Percentiles rank a stretch among this genome's conserved stretches.
Conservation (phyloP, 2,797 vertebrate genomes). For the Oryzias dopingdopingensis region DNA sequence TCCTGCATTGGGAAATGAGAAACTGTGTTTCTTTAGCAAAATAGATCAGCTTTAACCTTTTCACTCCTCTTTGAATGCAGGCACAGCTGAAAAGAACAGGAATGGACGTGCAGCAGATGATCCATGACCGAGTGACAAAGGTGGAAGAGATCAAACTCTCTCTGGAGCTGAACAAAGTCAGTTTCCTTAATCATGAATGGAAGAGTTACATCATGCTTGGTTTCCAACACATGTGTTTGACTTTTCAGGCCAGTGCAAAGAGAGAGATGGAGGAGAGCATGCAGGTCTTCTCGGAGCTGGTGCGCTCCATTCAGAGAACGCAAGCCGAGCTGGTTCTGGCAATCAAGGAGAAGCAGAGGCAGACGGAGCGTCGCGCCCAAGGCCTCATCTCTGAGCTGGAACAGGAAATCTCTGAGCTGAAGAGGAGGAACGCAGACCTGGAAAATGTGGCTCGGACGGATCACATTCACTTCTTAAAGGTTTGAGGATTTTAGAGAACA, state of each 20-base stretch:
- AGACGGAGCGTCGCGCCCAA: slow-evolving; percentile 65
- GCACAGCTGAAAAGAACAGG: slow-evolving; percentile 74
- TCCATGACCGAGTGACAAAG: slow-evolving; percentile 75
- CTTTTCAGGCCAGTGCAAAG: slow-evolving; percentile 63
- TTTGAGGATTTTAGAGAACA: slow-evolving; percentile 15
- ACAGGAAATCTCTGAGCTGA: slow-evolving; percentile 68
- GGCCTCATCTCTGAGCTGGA: slow-evolving; percentile 67
- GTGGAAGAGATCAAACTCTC: slow-evolving; percentile 75
- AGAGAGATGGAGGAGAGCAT: slow-evolving; percentile 72
- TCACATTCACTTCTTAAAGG: slow-evolving; percentile 82
- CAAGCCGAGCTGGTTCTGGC: slow-evolving; percentile 71
- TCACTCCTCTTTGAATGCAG: slow-evolving; percentile 43
- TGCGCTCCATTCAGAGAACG: slow-evolving; percentile 72
- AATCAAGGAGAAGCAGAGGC: slow-evolving; percentile 73
- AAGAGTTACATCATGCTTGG: neutral
- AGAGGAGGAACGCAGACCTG: slow-evolving; percentile 67
- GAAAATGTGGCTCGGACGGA: slow-evolving; percentile 72
- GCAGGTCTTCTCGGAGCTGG: slow-evolving; percentile 73
- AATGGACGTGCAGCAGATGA: slow-evolving; percentile 80
- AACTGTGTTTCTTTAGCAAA: too few species aligned
- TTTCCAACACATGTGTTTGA: neutral
- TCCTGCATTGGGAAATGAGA: too few species aligned
- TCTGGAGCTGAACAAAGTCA: slow-evolving; percentile 75
- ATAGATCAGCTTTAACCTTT: too few species aligned
- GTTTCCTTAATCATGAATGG: slow-evolving; percentile 6